Base-by-base conservation (phyloP, 1,140 invertebrate genomes). In the Globodera ellingtonae region DNA sequence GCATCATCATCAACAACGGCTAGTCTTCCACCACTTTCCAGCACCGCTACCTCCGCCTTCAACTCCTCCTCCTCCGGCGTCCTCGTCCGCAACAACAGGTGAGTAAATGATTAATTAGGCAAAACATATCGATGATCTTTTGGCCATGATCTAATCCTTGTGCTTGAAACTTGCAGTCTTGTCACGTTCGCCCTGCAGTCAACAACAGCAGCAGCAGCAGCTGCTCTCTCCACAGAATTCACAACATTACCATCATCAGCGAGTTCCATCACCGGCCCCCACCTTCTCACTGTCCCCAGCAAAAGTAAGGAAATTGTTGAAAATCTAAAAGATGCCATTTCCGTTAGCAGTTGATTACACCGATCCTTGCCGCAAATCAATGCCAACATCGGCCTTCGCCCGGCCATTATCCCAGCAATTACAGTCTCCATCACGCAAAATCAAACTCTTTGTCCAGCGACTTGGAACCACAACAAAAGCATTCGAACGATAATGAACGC, bases 181-280 rank as follows among this genome's bases (percentile, higher is more conserved):
- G 56, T 62, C 56, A 62, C 56, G 56, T 18, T 62, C 18, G 56
- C 56, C 73, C 35, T 35, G 73, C 50, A 73, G 62, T 77, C 76
- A 67, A 48, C 76, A n/a, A n/a, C n/a, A 67, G n/a, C 75, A 76
- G 24, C 62, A 65, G 52, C 65, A 76, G 24, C 62, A 65, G 52
- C 65, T 70, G 24, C 75, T 69, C 24, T 65, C 56, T 18, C 56
- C 56, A 44, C 24, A 47, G 18, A 72, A 73, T 74, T 46, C 56
- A 18, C 5, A 50, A 35, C 7, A 18, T n/a, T 56, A 18, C 7
- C 8, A 69, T n/a, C 46, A 77, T 35, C 75, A 67, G 47, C 52
- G 82, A 50, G 82, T 83, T 7, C 82, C 82, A 47, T 83, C 82
- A 48, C 82, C 82, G 21, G 82, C 82, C 21, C 82, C 82, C 8